A percentile compares a stretch with the other conserved stretches of the same genome.
Evolutionary conservation across 2,888 invertebrate genomes (phyloP).

Genomic region (Steinernema hermaphroditum): DNA sequence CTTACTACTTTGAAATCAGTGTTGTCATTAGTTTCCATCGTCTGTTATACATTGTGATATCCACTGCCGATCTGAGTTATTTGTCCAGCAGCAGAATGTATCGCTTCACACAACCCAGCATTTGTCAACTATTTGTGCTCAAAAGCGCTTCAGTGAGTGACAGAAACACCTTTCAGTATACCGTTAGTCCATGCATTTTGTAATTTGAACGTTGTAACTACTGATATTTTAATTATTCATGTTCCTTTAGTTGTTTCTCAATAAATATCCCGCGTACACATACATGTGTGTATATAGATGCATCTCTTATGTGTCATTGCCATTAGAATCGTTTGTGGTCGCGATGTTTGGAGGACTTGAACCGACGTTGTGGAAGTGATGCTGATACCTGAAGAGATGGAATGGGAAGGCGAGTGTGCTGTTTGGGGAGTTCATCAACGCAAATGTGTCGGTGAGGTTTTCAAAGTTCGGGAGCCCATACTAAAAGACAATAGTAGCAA

Average conservation of each 20-base stretch:
- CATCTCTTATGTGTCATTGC: not conserved
- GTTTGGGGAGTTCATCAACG: constrained; percentile 11
- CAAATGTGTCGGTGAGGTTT: constrained; percentile 12
- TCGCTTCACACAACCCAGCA: not conserved
- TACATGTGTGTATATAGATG: too few relatives aligned
- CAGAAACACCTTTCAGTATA: not conserved
- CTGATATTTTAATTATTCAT: not conserved
- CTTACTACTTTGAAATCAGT: too few relatives aligned
- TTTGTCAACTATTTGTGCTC: not conserved
- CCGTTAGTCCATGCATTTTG: not conserved
- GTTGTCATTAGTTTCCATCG: too few relatives aligned
- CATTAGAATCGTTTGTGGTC: not conserved
- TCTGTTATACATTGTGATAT: not conserved
- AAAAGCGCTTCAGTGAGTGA: not conserved
- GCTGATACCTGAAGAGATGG: constrained; percentile 9
- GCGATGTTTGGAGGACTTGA: not conserved
- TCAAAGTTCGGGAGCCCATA: constrained; percentile 5
- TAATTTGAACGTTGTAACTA: not conserved
- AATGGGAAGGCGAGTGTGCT: constrained; percentile 2
- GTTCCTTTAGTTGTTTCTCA: not conserved
- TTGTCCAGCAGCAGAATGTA: not conserved
- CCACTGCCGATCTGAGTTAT: not conserved
- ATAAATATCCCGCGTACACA: not conserved
- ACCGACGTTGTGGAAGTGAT: constrained; percentile 5
- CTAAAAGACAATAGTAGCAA: not conserved